Base-by-base conservation (phyloP, 2,113 vertebrate species). In the Chascanopsetta lugubris region DNA sequence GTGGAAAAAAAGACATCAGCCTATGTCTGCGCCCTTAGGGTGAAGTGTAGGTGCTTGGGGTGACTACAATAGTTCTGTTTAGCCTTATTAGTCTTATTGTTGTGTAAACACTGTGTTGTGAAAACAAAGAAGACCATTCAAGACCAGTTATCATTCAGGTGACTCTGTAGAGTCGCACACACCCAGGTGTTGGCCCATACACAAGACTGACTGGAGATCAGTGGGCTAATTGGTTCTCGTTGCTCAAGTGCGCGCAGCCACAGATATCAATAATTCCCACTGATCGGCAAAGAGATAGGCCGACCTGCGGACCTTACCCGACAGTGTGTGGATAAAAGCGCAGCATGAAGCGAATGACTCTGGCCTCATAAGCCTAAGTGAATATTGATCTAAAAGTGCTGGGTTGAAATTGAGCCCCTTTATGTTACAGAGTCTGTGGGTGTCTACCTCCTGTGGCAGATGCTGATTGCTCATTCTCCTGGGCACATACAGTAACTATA, bases 311-410 rank as follows among this genome's bases (percentile, higher is more conserved):
- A 70, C 70, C 50, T 70, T 49, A 61, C 25, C 72, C 73, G 65
- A 78, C 57, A 69, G 70, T 51, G 66, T 80, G 59, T 55, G 73
- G 82, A 87, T 85, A 75, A 86, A 82, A 83, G 62, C 70, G 17
- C 81, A 80, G 71, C 82, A 73, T 73, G 85, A 64, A 55, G 32
- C 60, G 36, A 84, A 79, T 80, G 73, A 82, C 83, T 88, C 46
- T 80, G 65, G 61, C 69, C 73, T 70, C 75, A 83, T 90, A 84
- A 87, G 73, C 73, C 53, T 75, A 87, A 90, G 78, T 80, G 80
- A 89, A 87, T 90, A 90, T 89, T 89, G 89, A 89, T 89, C 85
- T 48, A 40, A 77, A 64, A 61, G 70, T 73, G 75, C 78, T 47
- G 27, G 79, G 48, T 61, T 85, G 77, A 80, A 63, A 83, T 83